Evolutionary conservation across 2,888 invertebrate species (phyloP), one percentile per base, ranked within the genome.

Genomic region (Stenodera caucasica): DNA sequence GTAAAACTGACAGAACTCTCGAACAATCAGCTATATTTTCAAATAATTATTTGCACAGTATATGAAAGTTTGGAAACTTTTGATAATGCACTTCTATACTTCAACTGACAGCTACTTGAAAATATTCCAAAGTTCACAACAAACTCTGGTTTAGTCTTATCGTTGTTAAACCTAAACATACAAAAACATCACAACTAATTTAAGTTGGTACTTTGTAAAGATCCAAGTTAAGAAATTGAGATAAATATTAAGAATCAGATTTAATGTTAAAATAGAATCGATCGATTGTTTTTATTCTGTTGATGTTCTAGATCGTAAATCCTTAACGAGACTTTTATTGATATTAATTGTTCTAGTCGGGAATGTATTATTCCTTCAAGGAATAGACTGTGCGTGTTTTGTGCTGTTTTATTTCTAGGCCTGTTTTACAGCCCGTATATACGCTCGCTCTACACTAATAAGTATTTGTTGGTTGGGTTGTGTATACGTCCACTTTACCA

Each of bases 301-400:
- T 45, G 21, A 23, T 23, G 45, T 12, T 45, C 6, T 23, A 23
- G 12, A 23, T 45, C 45, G 61, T 70, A 69, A 72, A 72, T 71
- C 67, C 61, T 71, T 69, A 57, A 68, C 49, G 49, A 62, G 70
- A 72, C 70, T 67, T 71, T 70, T 69, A 73, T 70, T 73, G 71
- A 70, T 70, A 73, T 72, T 72, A 73, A 72, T 73, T 67, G 71
- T 61, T 52, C 30, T 54, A 62, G 60, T 61, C 50, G 63, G 53
- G 66, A 57, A 67, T 68, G 63, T 67, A 70, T 69, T 67, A 64
- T 26, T 52, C 61, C 59, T 55, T 57, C 64, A 57, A 64, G 62
- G 66, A 67, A 67, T 58, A 66, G 56, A 60, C 64, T 37, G 65
- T 68, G 71, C 71, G 70, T 70, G 70, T 64, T 71, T 60, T 65